Base-by-base conservation (phyloP, 2,797 vertebrate species). In the Loris lydekkerianus region DNA sequence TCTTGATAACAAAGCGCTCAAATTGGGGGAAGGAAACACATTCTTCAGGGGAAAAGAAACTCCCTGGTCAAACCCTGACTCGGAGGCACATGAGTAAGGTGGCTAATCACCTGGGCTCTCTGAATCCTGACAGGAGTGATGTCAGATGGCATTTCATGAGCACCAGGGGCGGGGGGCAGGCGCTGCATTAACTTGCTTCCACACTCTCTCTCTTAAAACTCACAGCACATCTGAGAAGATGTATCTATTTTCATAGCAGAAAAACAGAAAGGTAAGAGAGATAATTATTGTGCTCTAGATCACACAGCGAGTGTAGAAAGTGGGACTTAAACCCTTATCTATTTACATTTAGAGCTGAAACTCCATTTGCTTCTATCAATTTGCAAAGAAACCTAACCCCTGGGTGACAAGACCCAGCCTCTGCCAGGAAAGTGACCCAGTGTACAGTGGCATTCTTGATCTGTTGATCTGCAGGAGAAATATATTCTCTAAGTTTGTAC, bases 111-210 rank as follows among this genome's bases (percentile, higher is more conserved):
- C 1, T 11, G 40, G 73, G 34, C 31, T 72, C 31, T 7, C 2
- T 83, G 72, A 77, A 9, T 43, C 20, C 21, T 18, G 53, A 29
- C 21, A 58, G 11, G 2, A 17, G 8, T 11, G 5, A 11, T 11
- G 9, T 5, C 49, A 9, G 2, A 0, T 1, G 60, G 56, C 43
- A 40, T 82, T 60, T 84, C 58, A 13, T 1, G 10, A 83, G 69
- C 17, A 17, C 20, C 49, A 15, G 14, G 49, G 49, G 13, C 3
- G 13, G 49, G 49, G 60, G 34, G 18, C 7, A 10, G 49, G 14
- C 4, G 1, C n/a, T 34, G 17, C 0, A 9, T 5, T n/a, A 14
- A 25, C n/a, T 23, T 23, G 14, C 31, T 67, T 69, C 11, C 15
- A 9, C 1, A 15, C 0, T 15, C 56, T 29, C 7, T n/a, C 5